Percentiles rank a stretch among this genome's conserved stretches.
Evolutionary conservation across 2,888 invertebrate species (phyloP).

Genomic region (Sphaerophoria taeniata): DNA sequence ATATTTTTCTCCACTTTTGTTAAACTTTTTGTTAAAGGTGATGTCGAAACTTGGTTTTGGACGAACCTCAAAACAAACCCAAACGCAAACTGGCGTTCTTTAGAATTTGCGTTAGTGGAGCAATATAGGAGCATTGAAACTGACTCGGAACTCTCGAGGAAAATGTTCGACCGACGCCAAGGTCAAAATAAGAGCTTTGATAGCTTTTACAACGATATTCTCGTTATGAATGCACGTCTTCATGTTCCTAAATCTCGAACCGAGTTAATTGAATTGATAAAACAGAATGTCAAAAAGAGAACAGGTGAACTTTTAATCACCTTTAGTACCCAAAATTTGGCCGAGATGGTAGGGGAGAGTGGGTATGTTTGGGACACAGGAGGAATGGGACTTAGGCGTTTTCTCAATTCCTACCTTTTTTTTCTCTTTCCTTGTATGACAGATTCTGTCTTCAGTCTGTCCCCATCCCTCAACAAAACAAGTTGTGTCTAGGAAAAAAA

Average conservation of each 20-base stretch:
- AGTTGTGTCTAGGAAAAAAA: no score
- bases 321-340: background rate
- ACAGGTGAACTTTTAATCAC: slow-evolving; percentile 1
- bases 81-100: background rate
- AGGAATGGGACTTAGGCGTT: no score
- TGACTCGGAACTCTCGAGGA: slow-evolving; percentile 2
- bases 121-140: slow-evolving; percentile 24
- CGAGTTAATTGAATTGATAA: background rate
- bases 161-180: slow-evolving; percentile 10
- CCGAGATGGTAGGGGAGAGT: slow-evolving; percentile 19
- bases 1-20: slow-evolving; percentile 14
- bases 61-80: slow-evolving; percentile 2
- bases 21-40: background rate
- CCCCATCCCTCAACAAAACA: no score
- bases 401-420: no score
- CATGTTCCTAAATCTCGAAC: background rate
- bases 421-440: no score
- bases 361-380: no score
- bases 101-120: slow-evolving; percentile 6
- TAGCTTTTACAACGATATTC: slow-evolving; percentile 9
- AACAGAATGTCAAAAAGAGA: slow-evolving; percentile 1
- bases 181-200: slow-evolving; percentile 3
- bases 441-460: no score
- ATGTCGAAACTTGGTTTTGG: slow-evolving; percentile 25
- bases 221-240: background rate